Percentiles rank a stretch among this genome's conserved stretches.
Evolutionary conservation across 2,888 invertebrate genomes (phyloP).

Genomic region (Chrysodeixis includens): DNA sequence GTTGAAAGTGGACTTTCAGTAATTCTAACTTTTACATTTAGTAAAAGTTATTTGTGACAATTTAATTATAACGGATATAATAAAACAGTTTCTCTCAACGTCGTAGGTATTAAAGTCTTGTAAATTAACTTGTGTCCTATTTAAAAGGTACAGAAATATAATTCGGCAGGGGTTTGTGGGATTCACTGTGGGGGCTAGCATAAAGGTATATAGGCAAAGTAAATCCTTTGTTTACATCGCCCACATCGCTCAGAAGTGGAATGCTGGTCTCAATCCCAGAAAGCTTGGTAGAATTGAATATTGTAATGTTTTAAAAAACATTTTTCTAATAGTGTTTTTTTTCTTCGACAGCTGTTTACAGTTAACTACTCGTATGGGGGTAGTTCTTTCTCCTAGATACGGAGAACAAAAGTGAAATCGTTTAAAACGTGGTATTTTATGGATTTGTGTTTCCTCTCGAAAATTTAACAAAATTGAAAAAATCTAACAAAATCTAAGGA

Average conservation of each 20-base stretch:
- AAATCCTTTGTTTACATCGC: constrained; percentile 19
- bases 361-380: too few species aligned
- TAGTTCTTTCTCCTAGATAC: too few species aligned
- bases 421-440: too few species aligned
- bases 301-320: neutral
- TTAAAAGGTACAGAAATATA: constrained; percentile 14
- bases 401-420: too few species aligned
- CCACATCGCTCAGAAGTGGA: neutral
- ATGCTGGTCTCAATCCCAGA: constrained; percentile 5
- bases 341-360: too few species aligned
- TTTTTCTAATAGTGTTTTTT: neutral
- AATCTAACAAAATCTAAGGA: neutral
- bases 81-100: neutral
- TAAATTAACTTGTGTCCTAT: constrained; percentile 8
- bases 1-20: neutral
- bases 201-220: constrained; percentile 13
- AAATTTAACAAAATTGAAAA: neutral
- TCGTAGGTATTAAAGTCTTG: neutral
- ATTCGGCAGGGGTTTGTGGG: constrained; percentile 1
- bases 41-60: constrained; percentile 1
- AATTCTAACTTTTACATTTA: constrained; percentile 3
- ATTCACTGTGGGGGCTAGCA: neutral
- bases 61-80: neutral
- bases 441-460: neutral
- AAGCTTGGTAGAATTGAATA: neutral